Base-by-base conservation (phyloP, 2,888 invertebrate genomes). In the Eudasyphora cyanicolor region DNA sequence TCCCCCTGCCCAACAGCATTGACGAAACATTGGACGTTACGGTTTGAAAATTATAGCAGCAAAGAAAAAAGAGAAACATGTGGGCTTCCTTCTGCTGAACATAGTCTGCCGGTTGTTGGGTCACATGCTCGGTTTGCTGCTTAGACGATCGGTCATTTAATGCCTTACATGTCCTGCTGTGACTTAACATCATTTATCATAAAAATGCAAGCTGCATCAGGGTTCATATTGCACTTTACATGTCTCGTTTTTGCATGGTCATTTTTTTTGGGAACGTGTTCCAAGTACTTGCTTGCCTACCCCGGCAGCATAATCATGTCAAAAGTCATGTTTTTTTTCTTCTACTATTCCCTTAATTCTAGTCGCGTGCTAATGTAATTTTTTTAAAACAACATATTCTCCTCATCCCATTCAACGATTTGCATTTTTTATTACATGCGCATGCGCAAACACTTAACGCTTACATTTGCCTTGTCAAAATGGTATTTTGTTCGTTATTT, bases 361-460 rank as follows among this genome's bases (percentile, higher is more conserved):
- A 1, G 67, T 38, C 67, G 67, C 67, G 67, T 67, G 67, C 67
- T 67, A 67, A 42, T 67, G 67, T 67, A 67, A 57, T 57, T 57
- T 57, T 54, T 1, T 42, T 21, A 67, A 35, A 67, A 42, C 42
- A 67, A 67, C 67, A 42, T 27, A 57, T 27, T 8, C 54, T 8
- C 54, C 24, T 3, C 54, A 24, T 57, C 27, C 14, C 1, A 27
- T 57, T 27, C 14, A 62, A 21, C 1, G 54, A 74, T 76, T 69
- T 75, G 67, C 71, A 78, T 82, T 81, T n/a, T 76, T 27, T 21
- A 76, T 74, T 76, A 67, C 60, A 60, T 17, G 85, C 82, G 80
- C 83, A 85, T 80, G 83, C 86, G 73, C 76, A 85, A 70, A 73
- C 82, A 86, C 83, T 86, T 86, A 84, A 83, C 82, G 79, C 82